phyloP scores from a whole-genome alignment of 2,888 invertebrate species.

The Pheosia gnoma region DNA sequence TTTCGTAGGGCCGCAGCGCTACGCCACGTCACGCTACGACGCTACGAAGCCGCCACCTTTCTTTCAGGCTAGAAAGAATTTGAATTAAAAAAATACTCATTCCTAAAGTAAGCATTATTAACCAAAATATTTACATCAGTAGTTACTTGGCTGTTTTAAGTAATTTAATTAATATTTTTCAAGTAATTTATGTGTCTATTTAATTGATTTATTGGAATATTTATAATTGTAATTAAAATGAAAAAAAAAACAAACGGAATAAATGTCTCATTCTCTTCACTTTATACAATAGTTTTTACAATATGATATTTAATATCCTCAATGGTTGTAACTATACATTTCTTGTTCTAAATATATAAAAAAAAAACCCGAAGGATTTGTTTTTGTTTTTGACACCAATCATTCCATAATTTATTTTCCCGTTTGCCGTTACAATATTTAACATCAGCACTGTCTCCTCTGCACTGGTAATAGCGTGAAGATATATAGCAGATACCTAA shows the following conservation, averaged over 20 bases:
- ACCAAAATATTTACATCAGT: conserved; percentile 80
- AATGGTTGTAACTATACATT: conserved; percentile 85
- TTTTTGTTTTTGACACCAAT: conserved; percentile 33
- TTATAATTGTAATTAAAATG: conserved; percentile 69
- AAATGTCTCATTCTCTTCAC: conserved; percentile 83
- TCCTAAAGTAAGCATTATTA: conserved; percentile 81
- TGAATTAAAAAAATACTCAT: conserved; percentile 72
- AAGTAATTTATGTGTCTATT: conserved; percentile 83
- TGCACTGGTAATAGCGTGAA: neutral
- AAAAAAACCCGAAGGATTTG: conserved; percentile 61
- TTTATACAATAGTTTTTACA: conserved; percentile 85
- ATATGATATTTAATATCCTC: conserved; percentile 85
- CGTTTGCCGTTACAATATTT: neutral
- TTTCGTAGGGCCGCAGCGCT: conserved; percentile 30
- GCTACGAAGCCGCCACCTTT: conserved; percentile 52
- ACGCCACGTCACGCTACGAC: neutral
- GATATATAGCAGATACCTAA: neutral
- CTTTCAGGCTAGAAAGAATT: conserved; percentile 66
- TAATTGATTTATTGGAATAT: conserved; percentile 81
- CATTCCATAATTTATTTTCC: neutral
- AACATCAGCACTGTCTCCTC: too few relatives aligned
- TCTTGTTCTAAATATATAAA: conserved; percentile 85
- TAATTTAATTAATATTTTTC: conserved; percentile 80
- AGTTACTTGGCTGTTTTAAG: conserved; percentile 82
- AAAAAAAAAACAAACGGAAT: conserved; percentile 65